phyloP scores from a whole-genome alignment of 2,888 invertebrate genomes.

The Stenolophus ochropezus region DNA sequence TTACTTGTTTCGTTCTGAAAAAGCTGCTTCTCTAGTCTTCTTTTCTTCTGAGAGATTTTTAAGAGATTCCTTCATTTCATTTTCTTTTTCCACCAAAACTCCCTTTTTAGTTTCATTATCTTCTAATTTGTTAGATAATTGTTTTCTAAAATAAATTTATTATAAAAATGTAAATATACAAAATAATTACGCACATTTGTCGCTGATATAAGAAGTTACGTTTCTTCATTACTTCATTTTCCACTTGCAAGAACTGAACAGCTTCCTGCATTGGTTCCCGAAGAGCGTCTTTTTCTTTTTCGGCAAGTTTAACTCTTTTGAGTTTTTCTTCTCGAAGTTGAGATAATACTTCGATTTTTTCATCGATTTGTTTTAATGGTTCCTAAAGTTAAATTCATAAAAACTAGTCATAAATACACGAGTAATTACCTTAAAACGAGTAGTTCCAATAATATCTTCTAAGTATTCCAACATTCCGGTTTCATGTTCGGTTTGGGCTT shows the following conservation, averaged over 20 bases:
- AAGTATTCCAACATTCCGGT: conserved; percentile 98
- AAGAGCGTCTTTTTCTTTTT: conserved; percentile 86
- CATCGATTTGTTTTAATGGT: conserved; percentile 84
- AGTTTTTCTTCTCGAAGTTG: conserved; percentile 87
- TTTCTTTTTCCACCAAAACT: conserved; percentile 78
- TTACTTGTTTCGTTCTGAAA: conserved; percentile 30
- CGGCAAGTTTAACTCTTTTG: conserved; percentile 88
- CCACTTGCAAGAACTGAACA: conserved; percentile 83
- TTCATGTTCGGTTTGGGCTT: conserved; percentile 88
- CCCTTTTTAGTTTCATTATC: conserved; percentile 75
- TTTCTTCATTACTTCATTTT: conserved; percentile 83
- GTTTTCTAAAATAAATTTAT: conserved; percentile 71
- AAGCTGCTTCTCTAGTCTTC: conserved; percentile 71
- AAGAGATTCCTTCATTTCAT: conserved; percentile 77
- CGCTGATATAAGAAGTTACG: conserved; percentile 85
- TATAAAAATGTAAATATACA: not conserved
- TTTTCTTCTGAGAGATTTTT: conserved; percentile 73
- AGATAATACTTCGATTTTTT: conserved; percentile 83
- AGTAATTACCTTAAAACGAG: conserved; percentile 80
- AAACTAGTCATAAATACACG: conserved; percentile 4
- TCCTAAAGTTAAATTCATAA: conserved; percentile 73
- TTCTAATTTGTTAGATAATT: conserved; percentile 76
- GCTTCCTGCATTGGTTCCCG: conserved; percentile 87
- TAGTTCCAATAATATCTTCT: conserved; percentile 97
- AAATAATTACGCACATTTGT: conserved; percentile 75